These are phyloP conservation scores for Poecilia wingei DNA, from an alignment of 2,797 vertebrate genomes.

Conservation along the genomic window DNA sequence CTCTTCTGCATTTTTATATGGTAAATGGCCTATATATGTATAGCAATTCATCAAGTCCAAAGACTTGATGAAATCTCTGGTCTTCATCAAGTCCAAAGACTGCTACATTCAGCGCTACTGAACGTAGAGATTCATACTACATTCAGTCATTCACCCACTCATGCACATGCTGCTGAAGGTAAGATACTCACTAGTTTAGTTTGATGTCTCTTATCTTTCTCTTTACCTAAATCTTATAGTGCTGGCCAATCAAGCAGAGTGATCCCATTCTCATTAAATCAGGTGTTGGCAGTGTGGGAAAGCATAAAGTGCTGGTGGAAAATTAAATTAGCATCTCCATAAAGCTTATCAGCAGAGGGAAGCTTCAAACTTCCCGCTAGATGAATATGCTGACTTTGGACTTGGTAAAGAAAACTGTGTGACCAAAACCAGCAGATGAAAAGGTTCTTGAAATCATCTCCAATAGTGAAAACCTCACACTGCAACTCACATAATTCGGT, in stretches of 20 bases:
- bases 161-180: too few species aligned
- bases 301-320: background rate
- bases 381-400: background rate
- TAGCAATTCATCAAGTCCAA: too few species aligned
- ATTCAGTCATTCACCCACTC: too few species aligned
- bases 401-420: background rate
- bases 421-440: background rate
- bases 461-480: background rate
- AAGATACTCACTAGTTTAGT: background rate
- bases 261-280: background rate
- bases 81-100: too few species aligned
- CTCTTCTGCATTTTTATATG: background rate
- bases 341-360: background rate
- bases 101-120: too few species aligned
- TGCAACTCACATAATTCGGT: background rate
- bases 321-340: background rate
- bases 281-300: background rate
- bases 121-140: too few species aligned
- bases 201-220: background rate
- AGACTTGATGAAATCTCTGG: too few species aligned
- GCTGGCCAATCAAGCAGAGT: background rate
- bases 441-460: background rate
- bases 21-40: too few species aligned
- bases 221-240: background rate
- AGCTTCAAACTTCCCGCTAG: background rate